Conservation (phyloP, 2,888 invertebrate genomes). For the Lymantria monacha region DNA sequence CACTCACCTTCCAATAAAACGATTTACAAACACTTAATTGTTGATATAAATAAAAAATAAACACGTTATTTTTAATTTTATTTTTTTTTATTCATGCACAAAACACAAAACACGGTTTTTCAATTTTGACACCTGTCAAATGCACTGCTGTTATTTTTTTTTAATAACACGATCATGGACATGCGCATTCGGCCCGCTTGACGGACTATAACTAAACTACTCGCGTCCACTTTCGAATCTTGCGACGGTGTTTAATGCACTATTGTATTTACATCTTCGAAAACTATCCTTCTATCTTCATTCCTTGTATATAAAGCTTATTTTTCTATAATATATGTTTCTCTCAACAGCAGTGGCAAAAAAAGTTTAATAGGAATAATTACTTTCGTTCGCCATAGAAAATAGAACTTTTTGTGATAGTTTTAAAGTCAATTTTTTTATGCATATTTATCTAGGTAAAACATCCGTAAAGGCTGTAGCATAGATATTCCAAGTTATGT, state of each 20-base stretch:
- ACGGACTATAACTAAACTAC: conserved; percentile 40
- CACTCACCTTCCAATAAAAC: conserved; percentile 18
- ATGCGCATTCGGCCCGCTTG: conserved; percentile 40
- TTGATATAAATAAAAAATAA: background rate
- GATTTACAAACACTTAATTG: background rate
- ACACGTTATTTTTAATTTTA: conserved; percentile 8
- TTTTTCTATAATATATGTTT: background rate
- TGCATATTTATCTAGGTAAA: conserved; percentile 21
- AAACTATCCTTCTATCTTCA: conserved; percentile 21
- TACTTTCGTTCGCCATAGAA: conserved; percentile 11
- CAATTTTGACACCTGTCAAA: conserved; percentile 55
- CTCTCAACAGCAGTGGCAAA: background rate
- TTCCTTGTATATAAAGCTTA: background rate
- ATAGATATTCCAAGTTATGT: conserved; percentile 26
- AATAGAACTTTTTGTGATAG: conserved; percentile 7
- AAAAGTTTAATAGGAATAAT: conserved; percentile 20
- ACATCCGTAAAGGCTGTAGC: conserved; percentile 34
- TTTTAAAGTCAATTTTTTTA: conserved; percentile 10
- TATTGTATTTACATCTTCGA: background rate
- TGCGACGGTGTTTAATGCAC: conserved; percentile 26
- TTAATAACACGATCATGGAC: conserved; percentile 30
- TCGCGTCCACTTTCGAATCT: conserved; percentile 64
- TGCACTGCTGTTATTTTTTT: conserved; percentile 21
- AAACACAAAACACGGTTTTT: conserved; percentile 14
- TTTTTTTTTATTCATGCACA: conserved; percentile 7